Evolutionary conservation across 2,797 vertebrate species (phyloP).

Genomic region (Chanos chanos): DNA sequence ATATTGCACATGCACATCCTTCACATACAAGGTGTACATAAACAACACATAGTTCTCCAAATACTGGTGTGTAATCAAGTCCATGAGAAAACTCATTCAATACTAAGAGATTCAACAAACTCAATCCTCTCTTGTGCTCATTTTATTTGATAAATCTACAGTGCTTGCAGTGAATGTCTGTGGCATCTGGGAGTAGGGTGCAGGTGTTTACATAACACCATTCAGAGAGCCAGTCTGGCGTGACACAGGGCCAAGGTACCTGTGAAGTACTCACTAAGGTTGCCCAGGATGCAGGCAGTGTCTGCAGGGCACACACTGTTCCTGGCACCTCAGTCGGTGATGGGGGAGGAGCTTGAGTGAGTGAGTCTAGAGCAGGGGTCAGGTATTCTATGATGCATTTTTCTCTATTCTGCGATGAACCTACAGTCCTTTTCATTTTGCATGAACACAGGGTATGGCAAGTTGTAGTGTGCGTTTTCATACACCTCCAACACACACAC

Average conservation of each 20-base stretch:
- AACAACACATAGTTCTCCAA: not conserved
- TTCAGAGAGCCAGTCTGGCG: conserved; percentile 22
- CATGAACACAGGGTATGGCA: conserved; percentile 8
- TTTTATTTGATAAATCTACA: conserved; percentile 1
- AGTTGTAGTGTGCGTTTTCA: not conserved
- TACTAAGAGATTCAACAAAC: too few species aligned
- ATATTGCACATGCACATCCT: not conserved
- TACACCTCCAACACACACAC: not conserved
- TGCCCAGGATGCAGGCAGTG: conserved; percentile 12
- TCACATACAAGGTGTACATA: not conserved
- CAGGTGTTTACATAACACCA: conserved; percentile 15
- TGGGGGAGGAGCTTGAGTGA: conserved; percentile 18
- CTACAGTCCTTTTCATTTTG: conserved; percentile 12
- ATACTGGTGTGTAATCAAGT: conserved; percentile 3
- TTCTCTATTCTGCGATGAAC: conserved; percentile 17
- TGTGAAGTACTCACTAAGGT: conserved; percentile 11
- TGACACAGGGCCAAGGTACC: conserved; percentile 12
- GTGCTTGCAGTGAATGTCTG: conserved; percentile 2
- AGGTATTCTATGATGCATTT: conserved; percentile 22
- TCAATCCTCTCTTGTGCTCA: too few species aligned
- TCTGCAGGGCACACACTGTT: conserved; percentile 26
- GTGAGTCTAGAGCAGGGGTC: conserved; percentile 18
- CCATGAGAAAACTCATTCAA: not conserved
- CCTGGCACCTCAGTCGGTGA: conserved; percentile 22
- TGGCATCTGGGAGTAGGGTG: conserved; percentile 31